Conservation (phyloP, 2,113 vertebrate species). For the Perca fluviatilis region DNA sequence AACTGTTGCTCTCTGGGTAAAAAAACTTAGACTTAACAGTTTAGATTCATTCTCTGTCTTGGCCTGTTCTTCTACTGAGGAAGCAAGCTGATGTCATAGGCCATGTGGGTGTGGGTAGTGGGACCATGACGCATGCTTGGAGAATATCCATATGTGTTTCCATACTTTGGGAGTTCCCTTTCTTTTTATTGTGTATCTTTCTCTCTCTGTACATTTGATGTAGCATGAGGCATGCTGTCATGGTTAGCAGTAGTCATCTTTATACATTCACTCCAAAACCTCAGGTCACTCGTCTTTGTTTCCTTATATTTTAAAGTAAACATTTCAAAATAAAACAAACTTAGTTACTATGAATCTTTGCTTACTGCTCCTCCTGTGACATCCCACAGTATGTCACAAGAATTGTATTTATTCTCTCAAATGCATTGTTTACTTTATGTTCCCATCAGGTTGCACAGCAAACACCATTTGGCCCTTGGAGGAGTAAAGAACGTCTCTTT, state of each 20-base stretch:
- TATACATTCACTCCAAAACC: background rate
- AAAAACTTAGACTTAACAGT: conserved; percentile 27
- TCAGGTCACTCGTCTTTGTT: background rate
- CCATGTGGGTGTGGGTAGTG: conserved; percentile 76
- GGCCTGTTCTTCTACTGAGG: conserved; percentile 42
- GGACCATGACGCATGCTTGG: conserved; percentile 80
- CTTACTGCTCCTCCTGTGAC: background rate
- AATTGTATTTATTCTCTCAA: conserved; percentile 23
- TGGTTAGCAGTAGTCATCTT: conserved; percentile 2
- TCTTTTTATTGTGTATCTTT: conserved; percentile 59
- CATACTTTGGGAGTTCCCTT: conserved; percentile 70
- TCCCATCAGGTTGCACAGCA: conserved; percentile 81
- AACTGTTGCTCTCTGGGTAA: conserved; percentile 93
- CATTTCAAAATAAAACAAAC: conserved; percentile 20
- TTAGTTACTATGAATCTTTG: background rate
- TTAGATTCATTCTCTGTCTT: conserved; percentile 35
- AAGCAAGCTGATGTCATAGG: conserved; percentile 74
- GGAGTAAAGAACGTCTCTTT: conserved; percentile 95
- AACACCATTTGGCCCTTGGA: conserved; percentile 92
- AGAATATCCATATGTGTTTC: conserved; percentile 78
- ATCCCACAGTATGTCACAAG: background rate
- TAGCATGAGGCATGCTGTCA: background rate
- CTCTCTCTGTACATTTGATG: conserved; percentile 18
- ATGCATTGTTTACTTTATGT: conserved; percentile 25
- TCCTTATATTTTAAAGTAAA: background rate